These are phyloP conservation scores for Spisula solida DNA, from an alignment of 2,888 invertebrate genomes.

Conservation along the genomic window DNA sequence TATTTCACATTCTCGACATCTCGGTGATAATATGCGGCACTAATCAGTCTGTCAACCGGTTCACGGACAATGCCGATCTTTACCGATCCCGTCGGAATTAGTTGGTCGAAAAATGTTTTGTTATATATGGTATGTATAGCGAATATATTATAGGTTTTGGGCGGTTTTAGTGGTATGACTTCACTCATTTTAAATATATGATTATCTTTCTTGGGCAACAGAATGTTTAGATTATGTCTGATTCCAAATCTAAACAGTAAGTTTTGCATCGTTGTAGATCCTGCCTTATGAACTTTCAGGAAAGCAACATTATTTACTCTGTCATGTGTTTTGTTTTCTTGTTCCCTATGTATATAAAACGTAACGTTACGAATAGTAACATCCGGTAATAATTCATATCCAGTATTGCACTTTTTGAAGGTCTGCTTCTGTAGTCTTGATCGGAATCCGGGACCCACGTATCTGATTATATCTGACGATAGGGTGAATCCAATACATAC, in stretches of 20 bases:
- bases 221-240: slow-evolving; percentile 43
- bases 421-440: background rate
- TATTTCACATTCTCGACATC: slow-evolving; percentile 32
- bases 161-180: slow-evolving; percentile 30
- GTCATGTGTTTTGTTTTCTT: background rate
- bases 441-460: background rate
- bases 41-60: slow-evolving; percentile 61
- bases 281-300: slow-evolving; percentile 60
- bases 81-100: slow-evolving; percentile 59
- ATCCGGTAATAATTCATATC: background rate
- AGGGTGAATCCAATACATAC: slow-evolving; percentile 5
- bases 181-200: no score
- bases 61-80: slow-evolving; percentile 63
- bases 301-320: slow-evolving; percentile 45
- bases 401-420: background rate
- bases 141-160: slow-evolving; percentile 43
- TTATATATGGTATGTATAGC: slow-evolving; percentile 56
- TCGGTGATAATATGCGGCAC: slow-evolving; percentile 51
- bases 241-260: slow-evolving; percentile 55
- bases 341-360: background rate
- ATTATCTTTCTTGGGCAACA: slow-evolving; percentile 36
- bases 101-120: slow-evolving; percentile 39
- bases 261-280: slow-evolving; percentile 62
- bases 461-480: background rate
- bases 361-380: background rate